Conservation (phyloP, 2,888 invertebrate genomes). For the Entomobrya multifasciata region DNA sequence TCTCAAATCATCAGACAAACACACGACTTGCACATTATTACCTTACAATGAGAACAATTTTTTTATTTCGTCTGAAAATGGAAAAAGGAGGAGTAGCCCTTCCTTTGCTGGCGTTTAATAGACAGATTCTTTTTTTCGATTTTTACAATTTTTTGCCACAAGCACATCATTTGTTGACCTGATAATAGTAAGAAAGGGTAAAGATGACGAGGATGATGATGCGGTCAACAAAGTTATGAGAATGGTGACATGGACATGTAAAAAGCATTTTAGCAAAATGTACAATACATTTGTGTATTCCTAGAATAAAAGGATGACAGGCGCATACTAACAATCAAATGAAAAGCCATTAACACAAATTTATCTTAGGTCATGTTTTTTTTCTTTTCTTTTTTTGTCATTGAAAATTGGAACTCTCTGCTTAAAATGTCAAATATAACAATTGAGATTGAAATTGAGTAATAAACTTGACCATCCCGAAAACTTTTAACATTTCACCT, state of each 20-base stretch:
- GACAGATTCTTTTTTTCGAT: constrained; percentile 19
- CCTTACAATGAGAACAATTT: constrained; percentile 24
- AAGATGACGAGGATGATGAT: background rate
- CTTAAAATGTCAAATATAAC: too few species aligned
- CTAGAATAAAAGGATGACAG: too few species aligned
- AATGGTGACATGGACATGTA: background rate
- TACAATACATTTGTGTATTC: too few species aligned
- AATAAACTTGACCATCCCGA: background rate
- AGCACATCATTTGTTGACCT: background rate
- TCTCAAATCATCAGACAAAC: constrained; percentile 16
- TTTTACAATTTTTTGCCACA: constrained; percentile 11
- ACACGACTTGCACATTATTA: constrained; percentile 22
- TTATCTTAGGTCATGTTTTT: background rate
- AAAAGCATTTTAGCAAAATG: too few species aligned
- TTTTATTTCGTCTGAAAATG: constrained; percentile 68
- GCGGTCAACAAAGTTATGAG: background rate
- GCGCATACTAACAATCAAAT: background rate
- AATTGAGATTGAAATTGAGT: background rate
- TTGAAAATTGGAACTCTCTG: background rate
- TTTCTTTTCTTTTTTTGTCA: background rate
- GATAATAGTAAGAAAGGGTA: background rate
- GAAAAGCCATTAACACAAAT: constrained; percentile 22
- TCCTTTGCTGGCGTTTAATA: constrained; percentile 27
- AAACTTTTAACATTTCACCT: background rate
- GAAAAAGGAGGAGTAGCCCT: constrained; percentile 67